phyloP scores from a whole-genome alignment of 2,113 vertebrate genomes.

The Mungos mungo region DNA sequence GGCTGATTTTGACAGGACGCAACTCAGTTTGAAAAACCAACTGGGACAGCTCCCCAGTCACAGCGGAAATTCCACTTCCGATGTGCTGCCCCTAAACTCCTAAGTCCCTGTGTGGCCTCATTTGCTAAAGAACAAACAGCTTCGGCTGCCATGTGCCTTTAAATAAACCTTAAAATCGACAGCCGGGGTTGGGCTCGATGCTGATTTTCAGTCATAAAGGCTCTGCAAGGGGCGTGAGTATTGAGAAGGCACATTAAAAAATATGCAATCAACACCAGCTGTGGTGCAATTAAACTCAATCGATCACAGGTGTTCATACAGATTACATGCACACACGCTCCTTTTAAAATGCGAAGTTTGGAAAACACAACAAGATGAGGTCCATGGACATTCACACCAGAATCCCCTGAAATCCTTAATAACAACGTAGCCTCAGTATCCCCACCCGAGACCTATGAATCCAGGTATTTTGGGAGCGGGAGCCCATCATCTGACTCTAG shows the following conservation, averaged over 20 bases:
- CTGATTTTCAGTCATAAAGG: conserved; percentile 58
- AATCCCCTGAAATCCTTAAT: neutral
- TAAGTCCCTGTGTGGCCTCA: neutral
- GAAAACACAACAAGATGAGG: neutral
- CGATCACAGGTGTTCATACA: conserved; percentile 16
- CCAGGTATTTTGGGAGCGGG: neutral
- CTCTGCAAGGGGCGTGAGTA: neutral
- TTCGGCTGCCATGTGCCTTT: conserved; percentile 46
- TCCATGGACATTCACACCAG: too few relatives aligned
- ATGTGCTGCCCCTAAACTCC: neutral
- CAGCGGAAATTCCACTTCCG: neutral
- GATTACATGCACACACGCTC: neutral
- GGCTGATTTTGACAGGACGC: neutral
- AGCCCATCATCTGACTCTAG: neutral
- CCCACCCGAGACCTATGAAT: neutral
- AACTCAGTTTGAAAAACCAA: conserved; percentile 6
- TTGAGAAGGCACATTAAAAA: conserved; percentile 55
- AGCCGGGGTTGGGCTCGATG: conserved; percentile 43
- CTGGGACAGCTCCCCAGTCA: neutral
- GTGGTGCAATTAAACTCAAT: conserved; percentile 53
- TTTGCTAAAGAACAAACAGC: neutral
- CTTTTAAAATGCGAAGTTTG: neutral
- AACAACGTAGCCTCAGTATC: neutral
- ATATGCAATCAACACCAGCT: conserved; percentile 56
- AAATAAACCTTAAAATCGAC: conserved; percentile 62